Evolutionary conservation across 2,888 invertebrate genomes (phyloP), one percentile per base, ranked within the genome.

Genomic region (Philaethria dido): DNA sequence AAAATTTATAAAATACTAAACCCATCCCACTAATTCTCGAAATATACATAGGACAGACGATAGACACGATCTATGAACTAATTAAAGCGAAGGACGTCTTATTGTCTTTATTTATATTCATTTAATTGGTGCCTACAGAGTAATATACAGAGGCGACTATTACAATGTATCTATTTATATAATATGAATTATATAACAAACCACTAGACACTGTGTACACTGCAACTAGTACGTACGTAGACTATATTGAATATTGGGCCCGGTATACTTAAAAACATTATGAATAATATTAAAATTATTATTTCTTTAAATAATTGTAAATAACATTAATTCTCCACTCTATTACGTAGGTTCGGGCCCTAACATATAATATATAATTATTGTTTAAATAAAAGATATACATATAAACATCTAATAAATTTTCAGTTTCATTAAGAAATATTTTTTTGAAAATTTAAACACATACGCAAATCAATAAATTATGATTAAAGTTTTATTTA

Each of bases 81-180:
- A 79, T 91, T 92, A 92, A 91, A 92, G 92, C 92, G 86, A 89
- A 89, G 90, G 92, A 91, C 89, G 88, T 85, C 80, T 92, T 92
- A 92, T 92, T 92, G 92, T 92, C 92, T 81, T 85, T 80, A 83
- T 52, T n/a, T 52, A 52, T 29, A 52, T 83, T 85, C 81, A 80
- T 79, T 81, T 78, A 80, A 84, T 83, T 72, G 72, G 72, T 73
- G 72, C 72, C 73, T 77, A 77, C 73, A 73, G 68, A 72, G 68
- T 69, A 60, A 44, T 59, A 42, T 48, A 69, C 22, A 50, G 61
- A 67, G 63, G 29, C 50, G 47, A 57, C 61, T 65, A 65, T 57
- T n/a, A 39, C 39, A 39, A 6, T 8, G 55, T 55, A 55, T 55
- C 57, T 57, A 57, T 57, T 57, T 57, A 57, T 57, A 22, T 22